Percentiles rank a stretch among this genome's conserved stretches.
Evolutionary conservation across 2,113 vertebrate genomes (phyloP).

Genomic region (Trogon surrucura): DNA sequence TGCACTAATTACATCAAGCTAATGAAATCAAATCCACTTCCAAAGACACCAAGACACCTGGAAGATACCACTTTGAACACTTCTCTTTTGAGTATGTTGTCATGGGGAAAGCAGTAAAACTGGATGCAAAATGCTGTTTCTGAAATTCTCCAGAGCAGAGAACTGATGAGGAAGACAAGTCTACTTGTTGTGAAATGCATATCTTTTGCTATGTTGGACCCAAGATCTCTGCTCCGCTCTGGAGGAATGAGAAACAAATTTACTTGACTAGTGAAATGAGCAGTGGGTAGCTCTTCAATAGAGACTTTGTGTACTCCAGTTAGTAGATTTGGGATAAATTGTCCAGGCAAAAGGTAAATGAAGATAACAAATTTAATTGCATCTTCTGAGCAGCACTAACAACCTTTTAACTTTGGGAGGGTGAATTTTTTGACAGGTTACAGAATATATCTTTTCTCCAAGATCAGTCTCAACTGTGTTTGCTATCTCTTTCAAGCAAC

Average conservation of each 20-base stretch:
- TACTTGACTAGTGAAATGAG: not conserved
- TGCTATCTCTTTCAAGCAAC: constrained; percentile 1
- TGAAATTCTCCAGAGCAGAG: not conserved
- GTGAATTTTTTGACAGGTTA: not conserved
- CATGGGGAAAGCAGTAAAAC: not conserved
- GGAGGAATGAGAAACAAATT: not conserved
- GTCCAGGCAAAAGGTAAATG: not conserved
- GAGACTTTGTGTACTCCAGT: not conserved
- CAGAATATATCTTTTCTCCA: not conserved
- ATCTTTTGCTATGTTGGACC: not conserved
- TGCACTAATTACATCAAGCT: not conserved
- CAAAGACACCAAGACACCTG: not conserved
- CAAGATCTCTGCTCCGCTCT: not conserved
- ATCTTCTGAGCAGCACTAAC: not conserved
- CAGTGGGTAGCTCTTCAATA: not conserved
- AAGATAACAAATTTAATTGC: not conserved
- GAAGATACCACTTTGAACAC: not conserved
- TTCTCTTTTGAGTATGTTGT: not conserved
- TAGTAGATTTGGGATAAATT: not conserved
- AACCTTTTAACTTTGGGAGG: not conserved
- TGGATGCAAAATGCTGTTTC: not conserved
- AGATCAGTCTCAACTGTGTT: not conserved
- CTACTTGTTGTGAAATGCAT: not conserved
- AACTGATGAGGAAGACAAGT: not conserved
- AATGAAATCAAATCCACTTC: not conserved